Evolutionary conservation across 1,140 invertebrate species (phyloP).

Genomic region (Drosophila nikananu): DNA sequence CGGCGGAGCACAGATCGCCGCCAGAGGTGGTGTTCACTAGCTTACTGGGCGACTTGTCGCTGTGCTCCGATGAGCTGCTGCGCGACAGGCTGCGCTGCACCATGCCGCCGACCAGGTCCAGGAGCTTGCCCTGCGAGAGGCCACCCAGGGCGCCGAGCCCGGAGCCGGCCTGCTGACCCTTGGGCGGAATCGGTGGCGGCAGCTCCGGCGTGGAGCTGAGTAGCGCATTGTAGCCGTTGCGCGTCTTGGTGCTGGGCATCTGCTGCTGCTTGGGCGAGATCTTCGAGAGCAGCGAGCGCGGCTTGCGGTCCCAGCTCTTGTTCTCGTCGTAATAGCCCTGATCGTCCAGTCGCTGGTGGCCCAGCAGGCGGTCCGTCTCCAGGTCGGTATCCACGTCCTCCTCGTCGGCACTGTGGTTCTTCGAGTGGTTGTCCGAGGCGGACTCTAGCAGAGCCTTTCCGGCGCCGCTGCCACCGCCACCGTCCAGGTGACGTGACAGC

Average conservation of each 20-base stretch:
- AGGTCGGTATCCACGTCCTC: slow-evolving; percentile 95
- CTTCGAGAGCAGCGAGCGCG: slow-evolving; percentile 76
- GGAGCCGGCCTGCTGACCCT: slow-evolving; percentile 41
- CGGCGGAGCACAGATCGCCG: slow-evolving; percentile 14
- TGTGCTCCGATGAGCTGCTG: slow-evolving; percentile 79
- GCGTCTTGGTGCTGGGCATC: slow-evolving; percentile 78
- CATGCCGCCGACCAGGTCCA: slow-evolving; percentile 58
- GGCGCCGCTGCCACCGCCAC: slow-evolving; percentile 21
- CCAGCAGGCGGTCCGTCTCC: slow-evolving; percentile 95
- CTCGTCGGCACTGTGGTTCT: slow-evolving; percentile 85
- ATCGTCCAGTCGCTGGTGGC: slow-evolving; percentile 95
- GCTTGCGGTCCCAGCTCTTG: slow-evolving; percentile 86
- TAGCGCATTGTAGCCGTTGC: slow-evolving; percentile 82
- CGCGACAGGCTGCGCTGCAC: slow-evolving; percentile 67
- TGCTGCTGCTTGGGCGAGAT: slow-evolving; percentile 84
- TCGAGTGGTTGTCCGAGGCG: slow-evolving; percentile 74
- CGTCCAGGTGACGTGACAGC: slow-evolving; percentile 75
- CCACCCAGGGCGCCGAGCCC: slow-evolving; percentile 20
- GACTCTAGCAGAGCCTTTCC: slow-evolving; percentile 68
- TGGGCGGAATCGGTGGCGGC: slow-evolving; percentile 73
- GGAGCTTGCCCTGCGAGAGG: slow-evolving; percentile 45
- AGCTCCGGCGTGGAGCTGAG: slow-evolving; percentile 80
- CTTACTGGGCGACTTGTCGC: slow-evolving; percentile 77
- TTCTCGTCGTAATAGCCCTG: slow-evolving; percentile 96
- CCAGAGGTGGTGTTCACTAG: slow-evolving; percentile 17